phyloP scores from a whole-genome alignment of 2,888 invertebrate species.

The Morpho achilles region DNA sequence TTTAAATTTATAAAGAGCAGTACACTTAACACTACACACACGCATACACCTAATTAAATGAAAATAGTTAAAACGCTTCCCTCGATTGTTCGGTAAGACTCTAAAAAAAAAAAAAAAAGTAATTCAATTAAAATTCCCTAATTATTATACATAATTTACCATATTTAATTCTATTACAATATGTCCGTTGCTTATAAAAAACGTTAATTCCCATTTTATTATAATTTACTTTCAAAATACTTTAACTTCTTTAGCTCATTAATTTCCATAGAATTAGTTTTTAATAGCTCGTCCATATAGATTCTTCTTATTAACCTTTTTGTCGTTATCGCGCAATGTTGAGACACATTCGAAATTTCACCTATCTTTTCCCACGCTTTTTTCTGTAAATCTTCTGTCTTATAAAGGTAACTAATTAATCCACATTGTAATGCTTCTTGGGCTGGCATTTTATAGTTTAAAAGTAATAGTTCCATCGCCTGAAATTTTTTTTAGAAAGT shows the following conservation, averaged over 20 bases:
- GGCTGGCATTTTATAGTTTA: constrained; percentile 88
- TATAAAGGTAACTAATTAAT: constrained; percentile 89
- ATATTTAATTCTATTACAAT: too few species aligned
- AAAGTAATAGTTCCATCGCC: constrained; percentile 81
- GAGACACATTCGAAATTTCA: constrained; percentile 75
- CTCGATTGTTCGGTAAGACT: too few species aligned
- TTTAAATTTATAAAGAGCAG: too few species aligned
- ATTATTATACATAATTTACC: too few species aligned
- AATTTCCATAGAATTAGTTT: constrained; percentile 84
- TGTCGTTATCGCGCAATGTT: constrained; percentile 80
- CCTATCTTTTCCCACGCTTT: constrained; percentile 80
- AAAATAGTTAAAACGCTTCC: too few species aligned
- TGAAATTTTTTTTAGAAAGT: constrained; percentile 36
- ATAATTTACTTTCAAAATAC: constrained; percentile 39
- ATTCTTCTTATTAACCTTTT: constrained; percentile 84
- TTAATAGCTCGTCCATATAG: constrained; percentile 80
- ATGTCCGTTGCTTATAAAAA: too few species aligned
- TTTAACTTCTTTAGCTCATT: constrained; percentile 80
- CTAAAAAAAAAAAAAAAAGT: too few species aligned
- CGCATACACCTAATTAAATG: too few species aligned
- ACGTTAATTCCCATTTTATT: not conserved
- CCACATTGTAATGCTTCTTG: constrained; percentile 87
- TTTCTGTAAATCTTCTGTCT: constrained; percentile 78
- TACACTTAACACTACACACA: too few species aligned
- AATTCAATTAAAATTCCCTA: too few species aligned